A percentile compares a stretch with the other conserved stretches of the same genome.
phyloP scores from a whole-genome alignment of 2,888 invertebrate species.

The Norana najaformis region DNA sequence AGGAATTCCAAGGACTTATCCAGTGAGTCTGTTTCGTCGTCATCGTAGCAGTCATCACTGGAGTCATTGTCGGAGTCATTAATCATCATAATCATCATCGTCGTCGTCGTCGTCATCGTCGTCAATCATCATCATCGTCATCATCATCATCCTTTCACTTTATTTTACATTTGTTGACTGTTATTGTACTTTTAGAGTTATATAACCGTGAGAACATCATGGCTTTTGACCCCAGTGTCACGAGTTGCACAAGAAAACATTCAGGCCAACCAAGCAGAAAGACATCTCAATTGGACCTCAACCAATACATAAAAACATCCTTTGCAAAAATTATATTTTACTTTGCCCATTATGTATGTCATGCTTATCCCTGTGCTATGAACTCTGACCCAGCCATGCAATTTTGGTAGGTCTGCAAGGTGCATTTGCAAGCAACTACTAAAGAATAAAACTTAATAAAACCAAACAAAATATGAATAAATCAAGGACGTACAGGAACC shows the following conservation, averaged over 20 bases:
- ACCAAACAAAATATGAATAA: background rate
- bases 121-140: background rate
- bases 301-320: background rate
- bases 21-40: background rate
- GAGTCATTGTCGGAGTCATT: too few species aligned
- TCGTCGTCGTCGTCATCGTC: background rate
- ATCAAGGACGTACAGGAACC: background rate
- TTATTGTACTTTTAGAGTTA: background rate
- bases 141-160: background rate
- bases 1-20: background rate
- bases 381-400: background rate
- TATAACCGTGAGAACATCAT: background rate
- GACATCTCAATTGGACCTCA: background rate
- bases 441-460: background rate
- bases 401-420: background rate
- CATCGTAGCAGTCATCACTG: too few species aligned
- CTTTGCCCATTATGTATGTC: background rate
- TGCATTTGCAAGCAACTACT: background rate
- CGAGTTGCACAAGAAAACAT: background rate
- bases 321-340: background rate
- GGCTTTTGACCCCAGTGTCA: background rate
- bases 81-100: background rate
- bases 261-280: background rate
- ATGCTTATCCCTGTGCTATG: background rate
- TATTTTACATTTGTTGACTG: background rate